Percentiles rank a stretch among this genome's conserved stretches.
Conservation (phyloP, 92 coral and sea anemone genomes). For the Isaurus tuberculatus region DNA sequence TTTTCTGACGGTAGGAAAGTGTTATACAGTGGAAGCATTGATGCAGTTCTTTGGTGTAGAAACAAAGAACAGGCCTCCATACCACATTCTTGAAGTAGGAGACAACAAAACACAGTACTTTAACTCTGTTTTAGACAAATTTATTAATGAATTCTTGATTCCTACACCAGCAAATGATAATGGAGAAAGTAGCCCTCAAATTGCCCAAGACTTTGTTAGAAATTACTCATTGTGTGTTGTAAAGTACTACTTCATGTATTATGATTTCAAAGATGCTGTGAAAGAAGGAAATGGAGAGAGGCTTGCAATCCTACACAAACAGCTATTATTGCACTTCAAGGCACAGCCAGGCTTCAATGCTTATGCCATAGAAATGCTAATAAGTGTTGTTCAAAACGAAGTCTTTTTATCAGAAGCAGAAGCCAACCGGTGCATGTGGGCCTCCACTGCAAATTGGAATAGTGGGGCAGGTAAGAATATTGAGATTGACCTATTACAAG, state of each 20-base stretch:
- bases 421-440: conserved; percentile 50
- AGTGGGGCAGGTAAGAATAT: conserved; percentile 13
- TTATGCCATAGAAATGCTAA: conserved; percentile 49
- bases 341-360: conserved; percentile 42
- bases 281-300: conserved; percentile 47
- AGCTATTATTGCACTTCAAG: conserved; percentile 34
- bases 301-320: conserved; percentile 36
- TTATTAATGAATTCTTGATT: conserved; percentile 16
- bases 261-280: conserved; percentile 53
- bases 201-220: conserved; percentile 6
- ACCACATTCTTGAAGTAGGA: conserved; percentile 40
- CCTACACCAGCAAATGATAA: neutral
- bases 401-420: conserved; percentile 19
- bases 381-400: conserved; percentile 40
- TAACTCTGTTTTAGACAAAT: conserved; percentile 21
- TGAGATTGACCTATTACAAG: conserved; percentile 50
- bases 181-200: neutral
- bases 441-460: conserved; percentile 54
- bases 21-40: conserved; percentile 62
- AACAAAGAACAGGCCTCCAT: conserved; percentile 39
- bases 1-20: conserved; percentile 49
- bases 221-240: conserved; percentile 42
- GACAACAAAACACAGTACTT: conserved; percentile 46
- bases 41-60: conserved; percentile 49
- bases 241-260: conserved; percentile 28